These are phyloP conservation scores for Pygmarrhopalites habei DNA, from an alignment of 1,140 invertebrate genomes.

Conservation along the genomic window DNA sequence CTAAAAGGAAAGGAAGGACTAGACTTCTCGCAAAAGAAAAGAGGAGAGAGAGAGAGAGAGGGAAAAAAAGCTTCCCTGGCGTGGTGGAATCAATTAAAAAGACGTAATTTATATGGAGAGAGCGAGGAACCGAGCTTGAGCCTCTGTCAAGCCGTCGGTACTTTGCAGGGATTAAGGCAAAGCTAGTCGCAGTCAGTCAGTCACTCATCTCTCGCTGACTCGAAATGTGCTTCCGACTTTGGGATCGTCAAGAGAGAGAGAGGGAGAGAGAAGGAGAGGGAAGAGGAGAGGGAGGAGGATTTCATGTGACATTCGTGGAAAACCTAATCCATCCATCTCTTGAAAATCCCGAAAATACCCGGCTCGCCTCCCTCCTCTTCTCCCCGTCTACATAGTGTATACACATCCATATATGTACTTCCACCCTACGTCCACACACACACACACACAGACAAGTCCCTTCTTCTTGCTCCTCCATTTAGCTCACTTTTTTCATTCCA, in stretches of 20 bases:
- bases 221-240: conserved; percentile 5
- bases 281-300: no score
- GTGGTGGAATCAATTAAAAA: conserved; percentile 29
- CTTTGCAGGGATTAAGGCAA: conserved; percentile 10
- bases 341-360: conserved; percentile 29
- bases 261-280: no score
- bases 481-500: background rate
- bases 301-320: conserved; percentile 20
- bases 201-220: conserved; percentile 13
- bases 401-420: no score
- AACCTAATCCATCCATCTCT: conserved; percentile 27
- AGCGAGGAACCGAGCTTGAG: no score
- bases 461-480: no score
- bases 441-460: no score
- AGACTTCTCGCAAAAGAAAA: no score
- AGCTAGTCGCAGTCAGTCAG: conserved; percentile 12
- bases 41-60: background rate
- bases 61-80: conserved; percentile 8
- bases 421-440: no score
- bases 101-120: conserved; percentile 27
- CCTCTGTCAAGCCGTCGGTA: background rate
- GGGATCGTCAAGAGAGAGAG: conserved; percentile 8
- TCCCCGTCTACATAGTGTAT: no score
- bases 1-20: no score
- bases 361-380: conserved; percentile 9